Conservation (phyloP, 37 sponge, comb jelly and placozoan genomes). For the Ephydatia muelleri region DNA sequence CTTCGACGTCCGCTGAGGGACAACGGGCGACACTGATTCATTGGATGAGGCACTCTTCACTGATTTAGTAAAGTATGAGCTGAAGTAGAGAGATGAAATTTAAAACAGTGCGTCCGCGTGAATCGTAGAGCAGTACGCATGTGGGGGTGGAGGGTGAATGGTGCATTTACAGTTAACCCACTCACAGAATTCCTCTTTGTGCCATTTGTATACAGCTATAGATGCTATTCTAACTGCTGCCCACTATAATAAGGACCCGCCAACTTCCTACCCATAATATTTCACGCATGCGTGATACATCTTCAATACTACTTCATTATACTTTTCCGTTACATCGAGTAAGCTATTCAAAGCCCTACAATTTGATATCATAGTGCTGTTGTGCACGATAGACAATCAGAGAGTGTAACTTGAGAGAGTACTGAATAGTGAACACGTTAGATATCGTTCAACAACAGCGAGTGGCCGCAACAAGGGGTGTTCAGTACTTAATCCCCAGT, state of each 20-base stretch:
- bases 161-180: not conserved
- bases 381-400: too few species aligned
- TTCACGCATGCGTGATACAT: not conserved
- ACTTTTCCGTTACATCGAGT: too few species aligned
- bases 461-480: too few species aligned
- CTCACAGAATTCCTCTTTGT: constrained; percentile 46
- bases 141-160: not conserved
- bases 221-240: not conserved
- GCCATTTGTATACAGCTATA: constrained; percentile 6
- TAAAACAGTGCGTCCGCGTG: not conserved
- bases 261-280: not conserved
- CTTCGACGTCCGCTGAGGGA: not conserved
- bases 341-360: too few species aligned
- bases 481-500: too few species aligned
- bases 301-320: too few species aligned
- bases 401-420: too few species aligned
- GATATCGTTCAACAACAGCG: too few species aligned
- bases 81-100: not conserved
- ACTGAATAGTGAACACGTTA: too few species aligned
- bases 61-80: constrained; percentile 9
- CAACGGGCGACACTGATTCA: not conserved
- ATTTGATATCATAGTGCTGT: too few species aligned
- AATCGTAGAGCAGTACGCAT: not conserved
- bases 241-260: not conserved
- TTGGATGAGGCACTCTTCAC: not conserved